phyloP scores from a whole-genome alignment of 2,888 invertebrate species.

The Syrphus vitripennis region DNA sequence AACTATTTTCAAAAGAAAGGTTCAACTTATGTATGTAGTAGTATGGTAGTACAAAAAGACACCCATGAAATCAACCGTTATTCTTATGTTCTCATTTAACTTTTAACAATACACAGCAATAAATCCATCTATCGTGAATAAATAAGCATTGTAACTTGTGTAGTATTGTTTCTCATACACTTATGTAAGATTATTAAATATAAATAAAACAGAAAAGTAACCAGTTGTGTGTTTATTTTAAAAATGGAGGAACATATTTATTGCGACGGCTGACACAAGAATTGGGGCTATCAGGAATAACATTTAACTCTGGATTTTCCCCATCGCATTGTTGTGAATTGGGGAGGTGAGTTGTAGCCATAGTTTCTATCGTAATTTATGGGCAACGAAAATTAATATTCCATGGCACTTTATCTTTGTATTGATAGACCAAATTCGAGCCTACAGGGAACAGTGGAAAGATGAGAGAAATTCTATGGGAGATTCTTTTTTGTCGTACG shows the following conservation, averaged over 20 bases:
- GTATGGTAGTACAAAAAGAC: slow-evolving; percentile 34
- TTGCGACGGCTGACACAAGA: too few relatives aligned
- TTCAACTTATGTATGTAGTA: slow-evolving; percentile 32
- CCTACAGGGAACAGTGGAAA: too few relatives aligned
- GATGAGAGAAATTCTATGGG: too few relatives aligned
- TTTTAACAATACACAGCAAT: slow-evolving; percentile 25
- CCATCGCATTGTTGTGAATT: too few relatives aligned
- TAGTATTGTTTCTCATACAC: slow-evolving; percentile 33
- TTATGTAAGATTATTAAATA: slow-evolving; percentile 47
- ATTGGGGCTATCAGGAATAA: too few relatives aligned
- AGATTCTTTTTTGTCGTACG: too few relatives aligned
- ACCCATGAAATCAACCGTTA: slow-evolving; percentile 16
- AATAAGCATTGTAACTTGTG: slow-evolving; percentile 5
- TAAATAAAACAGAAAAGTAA: slow-evolving; percentile 20
- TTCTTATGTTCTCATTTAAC: slow-evolving; percentile 34
- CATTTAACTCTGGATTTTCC: too few relatives aligned
- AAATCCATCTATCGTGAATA: slow-evolving; percentile 14
- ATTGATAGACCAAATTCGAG: too few relatives aligned
- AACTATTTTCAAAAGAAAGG: slow-evolving; percentile 39
- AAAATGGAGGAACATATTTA: neutral
- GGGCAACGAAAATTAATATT: too few relatives aligned
- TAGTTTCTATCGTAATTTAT: too few relatives aligned
- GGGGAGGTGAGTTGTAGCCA: too few relatives aligned
- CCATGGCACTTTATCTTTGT: too few relatives aligned
- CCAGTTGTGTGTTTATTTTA: neutral